These are phyloP conservation scores for Lagodon rhomboides DNA, from an alignment of 2,797 vertebrate genomes.

Conservation along the genomic window DNA sequence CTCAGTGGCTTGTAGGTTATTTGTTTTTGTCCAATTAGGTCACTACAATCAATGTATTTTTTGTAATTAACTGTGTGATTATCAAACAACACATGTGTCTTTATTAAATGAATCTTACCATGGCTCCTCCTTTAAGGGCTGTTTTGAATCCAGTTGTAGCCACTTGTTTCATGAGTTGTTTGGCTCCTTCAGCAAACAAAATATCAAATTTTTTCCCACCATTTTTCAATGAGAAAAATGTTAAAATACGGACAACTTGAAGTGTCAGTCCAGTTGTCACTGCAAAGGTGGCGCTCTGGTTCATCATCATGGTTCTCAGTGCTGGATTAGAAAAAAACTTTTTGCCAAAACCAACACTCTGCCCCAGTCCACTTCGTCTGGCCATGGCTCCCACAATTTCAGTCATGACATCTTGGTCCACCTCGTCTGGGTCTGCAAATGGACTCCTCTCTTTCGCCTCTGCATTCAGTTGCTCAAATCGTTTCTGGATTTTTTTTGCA, in stretches of 20 bases:
- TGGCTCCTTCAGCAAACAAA: background rate
- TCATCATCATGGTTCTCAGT: too few species aligned
- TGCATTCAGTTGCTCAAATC: background rate
- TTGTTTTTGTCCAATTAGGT: too few species aligned
- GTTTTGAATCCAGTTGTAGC: background rate
- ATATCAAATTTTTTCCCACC: accelerated
- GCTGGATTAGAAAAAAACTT: too few species aligned
- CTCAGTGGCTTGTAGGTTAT: too few species aligned
- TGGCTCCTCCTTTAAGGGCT: slow-evolving; percentile 6
- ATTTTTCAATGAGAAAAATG: background rate
- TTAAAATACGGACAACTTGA: background rate
- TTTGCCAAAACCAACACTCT: too few species aligned
- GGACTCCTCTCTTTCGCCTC: background rate
- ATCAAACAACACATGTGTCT: background rate
- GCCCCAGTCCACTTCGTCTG: background rate
- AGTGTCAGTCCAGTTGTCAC: too few species aligned
- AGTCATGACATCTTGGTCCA: background rate
- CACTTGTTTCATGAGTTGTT: background rate
- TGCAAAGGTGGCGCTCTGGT: too few species aligned
- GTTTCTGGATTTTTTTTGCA: background rate
- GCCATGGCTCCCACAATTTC: background rate
- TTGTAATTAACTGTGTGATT: background rate
- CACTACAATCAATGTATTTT: too few species aligned
- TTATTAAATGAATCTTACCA: background rate
- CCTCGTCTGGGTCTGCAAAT: background rate